Evolutionary conservation across 2,888 invertebrate species (phyloP).

Genomic region (Microctonus aethiopoides): DNA sequence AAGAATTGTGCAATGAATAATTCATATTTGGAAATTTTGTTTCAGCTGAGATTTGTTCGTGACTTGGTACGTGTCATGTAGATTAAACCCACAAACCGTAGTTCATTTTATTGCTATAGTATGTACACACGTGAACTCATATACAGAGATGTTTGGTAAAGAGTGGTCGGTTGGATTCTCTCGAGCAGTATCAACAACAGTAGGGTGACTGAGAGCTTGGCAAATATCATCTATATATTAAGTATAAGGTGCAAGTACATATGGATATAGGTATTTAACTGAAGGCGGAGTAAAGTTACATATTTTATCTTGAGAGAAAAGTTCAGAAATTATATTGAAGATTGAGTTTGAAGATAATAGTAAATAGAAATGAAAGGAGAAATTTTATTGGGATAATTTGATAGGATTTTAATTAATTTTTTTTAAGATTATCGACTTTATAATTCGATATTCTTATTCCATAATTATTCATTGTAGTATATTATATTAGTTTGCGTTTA

Average conservation of each 20-base stretch:
- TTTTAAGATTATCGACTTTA: too few species aligned
- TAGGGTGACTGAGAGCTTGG: slow-evolving; percentile 45
- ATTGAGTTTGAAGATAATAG: too few species aligned
- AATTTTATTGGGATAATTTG: too few species aligned
- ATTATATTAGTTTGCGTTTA: too few species aligned
- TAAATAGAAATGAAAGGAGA: too few species aligned
- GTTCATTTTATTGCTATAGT: neutral
- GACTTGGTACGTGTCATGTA: slow-evolving; percentile 26
- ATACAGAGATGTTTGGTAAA: slow-evolving; percentile 30
- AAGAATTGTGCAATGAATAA: neutral
- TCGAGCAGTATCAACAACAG: slow-evolving; percentile 42
- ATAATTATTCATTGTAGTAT: too few species aligned
- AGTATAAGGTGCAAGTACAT: slow-evolving; percentile 34
- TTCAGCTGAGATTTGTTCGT: slow-evolving; percentile 6
- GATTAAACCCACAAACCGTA: neutral
- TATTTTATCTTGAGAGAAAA: too few species aligned
- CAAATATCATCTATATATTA: slow-evolving; percentile 41
- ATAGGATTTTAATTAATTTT: too few species aligned
- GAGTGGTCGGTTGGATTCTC: slow-evolving; percentile 23
- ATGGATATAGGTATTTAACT: slow-evolving; percentile 41
- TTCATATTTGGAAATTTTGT: neutral
- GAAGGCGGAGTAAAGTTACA: too few species aligned
- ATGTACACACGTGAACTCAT: slow-evolving; percentile 14
- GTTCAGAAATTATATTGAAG: too few species aligned
- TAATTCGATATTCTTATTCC: neutral